Base-by-base conservation (phyloP, 2,113 vertebrate genomes). In the Pardalotus punctatus region DNA sequence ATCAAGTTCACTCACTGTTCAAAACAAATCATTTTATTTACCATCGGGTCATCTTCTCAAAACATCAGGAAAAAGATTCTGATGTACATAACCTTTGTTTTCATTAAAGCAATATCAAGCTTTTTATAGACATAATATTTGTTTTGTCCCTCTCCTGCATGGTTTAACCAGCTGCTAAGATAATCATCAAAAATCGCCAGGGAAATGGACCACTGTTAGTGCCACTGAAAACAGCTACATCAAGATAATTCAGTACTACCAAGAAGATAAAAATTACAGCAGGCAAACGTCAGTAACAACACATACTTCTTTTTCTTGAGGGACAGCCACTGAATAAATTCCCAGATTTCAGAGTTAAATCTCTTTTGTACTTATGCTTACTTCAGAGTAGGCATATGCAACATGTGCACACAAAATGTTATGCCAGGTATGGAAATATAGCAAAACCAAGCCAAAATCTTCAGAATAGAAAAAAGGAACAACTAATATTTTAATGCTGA, bases 11-110 rank as follows among this genome's bases (percentile, higher is more conserved):
- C 50, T 91, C 72, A 84, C 64, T 91, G 69, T 83, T 92, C 93
- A 96, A 67, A 95, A 95, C 36, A 96, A 81, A 94, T 94, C 27
- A 60, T 83, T n/a, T 65, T 84, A 86, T 92, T 94, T 94, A 94
- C 94, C 86, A 86, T 33, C 1, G 8, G 60, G 69, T 86, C 91
- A 84, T 86, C 83, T 94, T 94, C 94, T 88, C 86, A 94, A 95
- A 95, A 94, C 86, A 92, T 81, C 51, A 89, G 51, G 72, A 81
- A 95, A 92, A 94, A 79, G 28, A 88, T 88, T 95, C 93, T 88
- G 77, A 84, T 92, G 53, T 78, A 60, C 0, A 0, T 48, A 88
- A 84, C 35, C 48, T 93, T 94, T 94, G 64, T 91, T 94, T 94
- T 94, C 88, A 81, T 94, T 88, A 70, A 94, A 77, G 86, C 51